Conservation (phyloP, 2,113 vertebrate genomes). For the Triplophysa tibetana region DNA sequence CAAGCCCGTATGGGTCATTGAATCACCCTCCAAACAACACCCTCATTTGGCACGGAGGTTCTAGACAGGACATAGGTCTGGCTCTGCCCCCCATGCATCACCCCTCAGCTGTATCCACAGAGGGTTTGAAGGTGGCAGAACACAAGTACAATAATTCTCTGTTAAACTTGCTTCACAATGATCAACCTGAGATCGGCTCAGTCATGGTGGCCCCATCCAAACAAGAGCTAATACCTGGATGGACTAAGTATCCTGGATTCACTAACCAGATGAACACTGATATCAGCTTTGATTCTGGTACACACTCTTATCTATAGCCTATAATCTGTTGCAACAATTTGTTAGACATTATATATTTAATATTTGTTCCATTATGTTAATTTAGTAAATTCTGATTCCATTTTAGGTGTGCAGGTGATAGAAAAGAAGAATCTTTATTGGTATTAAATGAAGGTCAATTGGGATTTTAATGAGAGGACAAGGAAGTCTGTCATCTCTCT, state of each 20-base stretch:
- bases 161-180: conserved; percentile 81
- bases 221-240: conserved; percentile 67
- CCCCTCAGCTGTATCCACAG: conserved; percentile 52
- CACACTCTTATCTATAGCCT: conserved; percentile 35
- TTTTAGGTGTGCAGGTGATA: conserved; percentile 56
- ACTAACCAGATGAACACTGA: conserved; percentile 63
- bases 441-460: conserved; percentile 60
- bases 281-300: conserved; percentile 66
- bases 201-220: conserved; percentile 73
- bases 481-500: conserved; percentile 36
- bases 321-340: no score
- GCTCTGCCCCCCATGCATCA: conserved; percentile 59
- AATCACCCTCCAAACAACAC: conserved; percentile 46
- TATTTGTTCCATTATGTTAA: neutral
- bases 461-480: neutral
- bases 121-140: conserved; percentile 65
- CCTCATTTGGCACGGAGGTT: conserved; percentile 53
- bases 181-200: conserved; percentile 67
- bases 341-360: no score
- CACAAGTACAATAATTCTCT: conserved; percentile 78
- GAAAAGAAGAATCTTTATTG: conserved; percentile 75
- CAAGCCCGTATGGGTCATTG: conserved; percentile 32
- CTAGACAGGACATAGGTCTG: conserved; percentile 51
- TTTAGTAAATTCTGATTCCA: conserved; percentile 19
- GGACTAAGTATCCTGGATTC: conserved; percentile 62